Evolutionary conservation across 2,888 invertebrate species (phyloP).

Genomic region (Tachystola acroxantha): DNA sequence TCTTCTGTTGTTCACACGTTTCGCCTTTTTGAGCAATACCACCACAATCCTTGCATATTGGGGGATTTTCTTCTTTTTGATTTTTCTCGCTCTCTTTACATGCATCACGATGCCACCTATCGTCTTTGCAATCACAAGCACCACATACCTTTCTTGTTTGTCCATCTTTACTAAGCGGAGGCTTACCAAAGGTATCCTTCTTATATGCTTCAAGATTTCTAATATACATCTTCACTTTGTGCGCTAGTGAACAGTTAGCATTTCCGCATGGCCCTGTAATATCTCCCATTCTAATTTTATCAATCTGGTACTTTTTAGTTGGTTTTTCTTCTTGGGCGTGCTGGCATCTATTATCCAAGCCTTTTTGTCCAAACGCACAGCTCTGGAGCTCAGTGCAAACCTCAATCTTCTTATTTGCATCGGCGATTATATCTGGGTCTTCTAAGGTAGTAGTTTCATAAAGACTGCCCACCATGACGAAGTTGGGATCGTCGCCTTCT

Average conservation of each 20-base stretch:
- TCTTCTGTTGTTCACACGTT: slow-evolving; percentile 50
- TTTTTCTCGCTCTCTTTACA: slow-evolving; percentile 17
- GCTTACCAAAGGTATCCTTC: slow-evolving; percentile 32
- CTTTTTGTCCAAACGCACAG: slow-evolving; percentile 36
- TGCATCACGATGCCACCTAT: slow-evolving; percentile 27
- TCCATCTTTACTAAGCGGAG: slow-evolving; percentile 28
- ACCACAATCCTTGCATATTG: slow-evolving; percentile 44
- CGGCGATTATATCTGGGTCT: slow-evolving; percentile 48
- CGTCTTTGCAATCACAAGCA: slow-evolving; percentile 58
- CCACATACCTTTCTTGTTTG: slow-evolving; percentile 50
- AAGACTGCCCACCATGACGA: slow-evolving; percentile 60
- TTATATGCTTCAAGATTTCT: slow-evolving; percentile 57
- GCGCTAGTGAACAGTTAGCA: slow-evolving; percentile 57
- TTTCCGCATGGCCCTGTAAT: slow-evolving; percentile 69
- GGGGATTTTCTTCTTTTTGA: not conserved
- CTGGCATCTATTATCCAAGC: slow-evolving; percentile 30
- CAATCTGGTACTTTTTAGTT: slow-evolving; percentile 46
- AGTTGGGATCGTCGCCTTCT: slow-evolving; percentile 63
- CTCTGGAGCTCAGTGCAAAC: slow-evolving; percentile 60
- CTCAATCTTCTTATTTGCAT: slow-evolving; percentile 49
- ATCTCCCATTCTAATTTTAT: slow-evolving; percentile 67
- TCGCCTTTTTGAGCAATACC: slow-evolving; percentile 38
- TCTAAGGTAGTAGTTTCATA: slow-evolving; percentile 66
- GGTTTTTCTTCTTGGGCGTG: slow-evolving; percentile 20
- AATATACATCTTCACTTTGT: slow-evolving; percentile 60